Conservation (phyloP, 2,888 invertebrate genomes). For the Phaonia tiefii region DNA sequence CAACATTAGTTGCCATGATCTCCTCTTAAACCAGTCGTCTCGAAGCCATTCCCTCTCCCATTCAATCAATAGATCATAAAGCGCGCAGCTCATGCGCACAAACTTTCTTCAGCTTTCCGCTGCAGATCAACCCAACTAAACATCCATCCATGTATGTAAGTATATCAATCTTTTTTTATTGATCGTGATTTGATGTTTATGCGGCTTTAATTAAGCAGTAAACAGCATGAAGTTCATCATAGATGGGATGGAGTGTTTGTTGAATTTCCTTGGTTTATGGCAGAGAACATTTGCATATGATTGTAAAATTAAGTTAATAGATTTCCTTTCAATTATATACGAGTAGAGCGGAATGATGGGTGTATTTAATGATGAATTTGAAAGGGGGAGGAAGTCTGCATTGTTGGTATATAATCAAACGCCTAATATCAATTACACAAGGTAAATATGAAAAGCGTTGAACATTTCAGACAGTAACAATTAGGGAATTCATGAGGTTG, state of each 20-base stretch:
- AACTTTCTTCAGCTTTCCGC: conserved; percentile 9
- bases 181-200: conserved; percentile 14
- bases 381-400: conserved; percentile 32
- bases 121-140: not conserved
- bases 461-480: too few relatives aligned
- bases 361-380: conserved; percentile 5
- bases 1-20: conserved; percentile 17
- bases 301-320: conserved; percentile 11
- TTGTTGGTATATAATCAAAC: conserved; percentile 39
- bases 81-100: not conserved
- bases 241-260: too few relatives aligned
- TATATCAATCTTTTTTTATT: not conserved
- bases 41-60: conserved; percentile 5
- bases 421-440: conserved; percentile 55
- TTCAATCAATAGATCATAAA: conserved; percentile 3
- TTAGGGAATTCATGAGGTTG: too few relatives aligned
- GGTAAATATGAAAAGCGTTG: too few relatives aligned
- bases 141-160: not conserved
- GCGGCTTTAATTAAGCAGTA: conserved; percentile 64
- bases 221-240: conserved; percentile 44
- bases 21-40: too few relatives aligned
- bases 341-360: not conserved
- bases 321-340: conserved; percentile 17
- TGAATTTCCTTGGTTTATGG: too few relatives aligned
- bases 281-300: not conserved